Evolutionary conservation across 2,113 vertebrate species (phyloP).

Genomic region (Cephalophus harveyi): DNA sequence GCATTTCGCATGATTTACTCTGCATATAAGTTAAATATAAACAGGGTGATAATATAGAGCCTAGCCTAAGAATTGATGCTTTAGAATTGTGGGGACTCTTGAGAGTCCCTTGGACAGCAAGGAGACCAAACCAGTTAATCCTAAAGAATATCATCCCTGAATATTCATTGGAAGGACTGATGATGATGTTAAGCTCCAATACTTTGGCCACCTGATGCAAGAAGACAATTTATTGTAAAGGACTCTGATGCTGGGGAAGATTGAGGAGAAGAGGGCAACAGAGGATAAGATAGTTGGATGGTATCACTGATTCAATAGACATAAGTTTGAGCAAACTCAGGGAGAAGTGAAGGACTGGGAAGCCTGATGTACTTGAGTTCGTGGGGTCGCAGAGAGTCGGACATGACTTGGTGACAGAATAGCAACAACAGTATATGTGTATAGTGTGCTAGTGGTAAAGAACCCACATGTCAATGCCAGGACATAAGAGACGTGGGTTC

Average conservation of each 20-base stretch:
- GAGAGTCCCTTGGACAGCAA: neutral
- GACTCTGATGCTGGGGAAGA: neutral
- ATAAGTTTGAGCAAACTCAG: neutral
- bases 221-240: neutral
- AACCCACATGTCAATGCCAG: neutral
- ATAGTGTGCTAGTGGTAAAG: neutral
- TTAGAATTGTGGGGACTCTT: neutral
- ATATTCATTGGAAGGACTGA: neutral
- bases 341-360: neutral
- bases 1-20: neutral
- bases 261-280: neutral
- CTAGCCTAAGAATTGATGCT: neutral
- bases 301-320: neutral
- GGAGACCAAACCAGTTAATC: neutral
- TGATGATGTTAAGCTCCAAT: neutral
- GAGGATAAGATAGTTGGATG: neutral
- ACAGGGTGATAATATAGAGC: neutral
- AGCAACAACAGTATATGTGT: neutral
- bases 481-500: neutral
- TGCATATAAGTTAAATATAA: neutral
- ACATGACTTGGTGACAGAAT: neutral
- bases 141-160: neutral
- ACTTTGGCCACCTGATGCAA: neutral
- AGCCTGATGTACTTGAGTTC: neutral
- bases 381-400: accelerated